These are phyloP conservation scores for Caenorhabditis plicata DNA, from an alignment of 2,888 invertebrate species.

Conservation along the genomic window DNA sequence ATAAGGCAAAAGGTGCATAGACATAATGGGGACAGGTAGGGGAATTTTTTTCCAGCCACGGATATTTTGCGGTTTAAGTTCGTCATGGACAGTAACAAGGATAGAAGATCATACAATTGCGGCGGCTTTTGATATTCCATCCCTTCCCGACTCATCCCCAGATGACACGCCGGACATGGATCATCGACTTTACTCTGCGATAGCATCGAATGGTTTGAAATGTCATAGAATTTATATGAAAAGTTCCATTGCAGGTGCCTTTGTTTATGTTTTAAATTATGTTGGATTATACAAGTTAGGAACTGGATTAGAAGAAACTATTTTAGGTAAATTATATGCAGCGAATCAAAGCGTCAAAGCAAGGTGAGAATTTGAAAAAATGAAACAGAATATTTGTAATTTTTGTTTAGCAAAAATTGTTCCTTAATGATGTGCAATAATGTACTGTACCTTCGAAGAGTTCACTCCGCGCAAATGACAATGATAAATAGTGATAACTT, in stretches of 20 bases:
- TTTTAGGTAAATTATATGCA: constrained; percentile 84
- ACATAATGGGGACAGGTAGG: constrained; percentile 11
- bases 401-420: constrained; percentile 49
- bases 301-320: constrained; percentile 88
- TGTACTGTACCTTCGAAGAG: constrained; percentile 59
- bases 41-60: not conserved
- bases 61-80: constrained; percentile 8
- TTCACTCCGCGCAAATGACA: constrained; percentile 59
- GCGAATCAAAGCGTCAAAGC: constrained; percentile 77
- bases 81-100: constrained; percentile 33
- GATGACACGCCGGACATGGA: constrained; percentile 52
- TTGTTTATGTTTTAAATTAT: constrained; percentile 79
- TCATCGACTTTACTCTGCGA: constrained; percentile 69
- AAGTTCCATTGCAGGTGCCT: constrained; percentile 73
- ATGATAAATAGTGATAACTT: constrained; percentile 62
- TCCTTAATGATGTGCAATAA: constrained; percentile 57
- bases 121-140: constrained; percentile 40
- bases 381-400: not conserved
- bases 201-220: constrained; percentile 68
- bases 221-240: not conserved
- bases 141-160: constrained; percentile 38
- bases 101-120: constrained; percentile 34
- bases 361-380: constrained; percentile 20
- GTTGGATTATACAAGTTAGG: constrained; percentile 88
- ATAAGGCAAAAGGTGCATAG: constrained; percentile 43